Evolutionary conservation across 2,113 vertebrate genomes (phyloP), one percentile per base, ranked within the genome.

Genomic region (Ranitomeya variabilis): DNA sequence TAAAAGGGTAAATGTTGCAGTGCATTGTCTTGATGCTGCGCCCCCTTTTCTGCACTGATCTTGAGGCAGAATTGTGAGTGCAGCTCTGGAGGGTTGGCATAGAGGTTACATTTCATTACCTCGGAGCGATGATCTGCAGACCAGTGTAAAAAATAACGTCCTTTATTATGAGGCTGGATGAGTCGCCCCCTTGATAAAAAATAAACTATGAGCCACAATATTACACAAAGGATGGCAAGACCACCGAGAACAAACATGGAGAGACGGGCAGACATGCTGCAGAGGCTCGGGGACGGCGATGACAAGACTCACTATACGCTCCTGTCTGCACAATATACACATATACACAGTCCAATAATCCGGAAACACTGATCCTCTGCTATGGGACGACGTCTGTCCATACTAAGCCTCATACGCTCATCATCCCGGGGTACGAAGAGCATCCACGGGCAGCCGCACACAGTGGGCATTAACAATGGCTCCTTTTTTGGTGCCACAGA

Each of bases 101-200:
- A 9, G 18, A 64, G 18, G 18, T 64, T 64, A 64, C 18, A 64
- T 64, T 64, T 11, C 12, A 11, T 11, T 2, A 67, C 45, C 54
- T 21, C 21, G 23, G 62, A 80, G 18, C 26, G 81, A 87, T 69
- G 80, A 87, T 71, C 15, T 37, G 45, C 78, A 87, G 52, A 59
- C 15, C 19, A 16, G 55, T 71, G 45, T 71, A 80, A 87, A 87
- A 87, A 87, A 87, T 87, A 87, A 71, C 31, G 52, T 54, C 7
- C 55, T 87, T 87, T 87, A 87, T 87, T 87, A 6, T 79, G 73
- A 51, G 57, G 51, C 54, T 31, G 66, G 74, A 62, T 55, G 6
- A 26, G 18, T 15, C 31, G 80, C 55, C 80, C n/a, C 73, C 3
- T 7, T 16, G 21, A 51, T 83, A 71, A 84, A 84, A 84, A 84